Conservation (phyloP, 2,797 vertebrate genomes). For the Trematomus bernacchii region DNA sequence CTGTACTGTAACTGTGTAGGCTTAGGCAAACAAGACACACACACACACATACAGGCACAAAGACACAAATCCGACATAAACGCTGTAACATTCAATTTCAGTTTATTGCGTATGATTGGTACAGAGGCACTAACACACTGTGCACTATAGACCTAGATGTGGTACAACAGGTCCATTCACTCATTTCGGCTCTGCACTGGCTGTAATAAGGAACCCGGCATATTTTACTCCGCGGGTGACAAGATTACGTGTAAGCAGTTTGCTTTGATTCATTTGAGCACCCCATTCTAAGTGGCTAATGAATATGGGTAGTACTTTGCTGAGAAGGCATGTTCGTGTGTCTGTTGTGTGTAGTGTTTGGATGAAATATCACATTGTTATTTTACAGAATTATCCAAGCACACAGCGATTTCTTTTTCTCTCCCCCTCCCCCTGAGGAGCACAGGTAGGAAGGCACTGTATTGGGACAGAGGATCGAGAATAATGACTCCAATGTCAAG, state of each 20-base stretch:
- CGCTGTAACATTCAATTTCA: background rate
- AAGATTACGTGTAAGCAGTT: slow-evolving; percentile 77
- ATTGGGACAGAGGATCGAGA: slow-evolving; percentile 53
- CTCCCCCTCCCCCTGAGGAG: slow-evolving; percentile 42
- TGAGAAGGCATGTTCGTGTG: slow-evolving; percentile 69
- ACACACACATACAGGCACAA: background rate
- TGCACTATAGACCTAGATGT: background rate
- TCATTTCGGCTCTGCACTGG: slow-evolving; percentile 33
- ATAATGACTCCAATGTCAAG: slow-evolving; percentile 62
- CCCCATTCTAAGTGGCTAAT: slow-evolving; percentile 72
- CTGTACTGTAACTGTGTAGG: slow-evolving; percentile 33
- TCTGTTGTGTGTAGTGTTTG: slow-evolving; percentile 40
- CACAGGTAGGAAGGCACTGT: slow-evolving; percentile 59
- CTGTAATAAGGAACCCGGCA: slow-evolving; percentile 42
- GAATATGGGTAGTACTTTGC: slow-evolving; percentile 72
- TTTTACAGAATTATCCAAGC: slow-evolving; percentile 68
- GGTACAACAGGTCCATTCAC: slow-evolving; percentile 34
- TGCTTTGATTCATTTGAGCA: slow-evolving; percentile 77
- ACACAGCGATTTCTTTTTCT: slow-evolving; percentile 36
- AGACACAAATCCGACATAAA: slow-evolving; percentile 16
- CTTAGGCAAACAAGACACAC: slow-evolving; percentile 31
- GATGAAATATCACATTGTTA: slow-evolving; percentile 77
- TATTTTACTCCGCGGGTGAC: slow-evolving; percentile 68
- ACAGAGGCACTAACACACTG: slow-evolving; percentile 3
- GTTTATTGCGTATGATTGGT: slow-evolving; percentile 9